A percentile compares a stretch with the other conserved stretches of the same genome.
phyloP scores from a whole-genome alignment of 30 jellyfish, hydroid and myxozoan species.

The Chironex yamaguchii region DNA sequence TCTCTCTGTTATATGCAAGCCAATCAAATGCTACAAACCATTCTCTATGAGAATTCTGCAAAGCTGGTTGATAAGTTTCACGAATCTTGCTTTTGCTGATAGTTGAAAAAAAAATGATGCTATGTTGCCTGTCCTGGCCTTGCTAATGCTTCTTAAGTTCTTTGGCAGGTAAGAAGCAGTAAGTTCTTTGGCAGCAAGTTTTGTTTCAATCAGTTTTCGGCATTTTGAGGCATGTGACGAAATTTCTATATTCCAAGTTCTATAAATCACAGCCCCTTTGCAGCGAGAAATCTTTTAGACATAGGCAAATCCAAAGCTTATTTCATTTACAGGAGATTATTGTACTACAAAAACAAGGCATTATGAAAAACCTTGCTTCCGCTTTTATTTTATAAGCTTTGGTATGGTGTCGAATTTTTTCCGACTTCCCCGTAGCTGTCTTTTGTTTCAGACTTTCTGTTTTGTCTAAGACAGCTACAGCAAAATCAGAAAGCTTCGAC shows the following conservation, averaged over 20 bases:
- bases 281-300: no score
- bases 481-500: conserved; percentile 28
- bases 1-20: conserved; percentile 12
- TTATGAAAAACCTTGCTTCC: conserved; percentile 22
- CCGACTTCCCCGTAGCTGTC: conserved; percentile 37
- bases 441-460: conserved; percentile 53
- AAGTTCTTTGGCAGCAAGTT: no score
- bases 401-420: conserved; percentile 24
- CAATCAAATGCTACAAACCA: conserved; percentile 34
- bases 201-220: conserved; percentile 62
- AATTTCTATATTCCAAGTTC: not conserved
- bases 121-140: conserved; percentile 60
- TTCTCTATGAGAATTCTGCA: conserved; percentile 13
- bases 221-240: conserved; percentile 53
- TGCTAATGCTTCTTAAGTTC: conserved; percentile 57
- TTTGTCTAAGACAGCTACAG: conserved; percentile 48
- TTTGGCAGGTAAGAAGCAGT: no score
- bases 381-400: conserved; percentile 16
- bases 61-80: conserved; percentile 59
- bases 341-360: conserved; percentile 28
- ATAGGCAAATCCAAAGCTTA: no score
- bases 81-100: conserved; percentile 25
- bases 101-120: conserved; percentile 15
- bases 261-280: conserved; percentile 7
- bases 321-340: conserved; percentile 12